Percentiles rank a stretch among this genome's conserved stretches.
These are phyloP conservation scores for Colletes gigas DNA, from an alignment of 1,140 invertebrate genomes.

Conservation along the genomic window DNA sequence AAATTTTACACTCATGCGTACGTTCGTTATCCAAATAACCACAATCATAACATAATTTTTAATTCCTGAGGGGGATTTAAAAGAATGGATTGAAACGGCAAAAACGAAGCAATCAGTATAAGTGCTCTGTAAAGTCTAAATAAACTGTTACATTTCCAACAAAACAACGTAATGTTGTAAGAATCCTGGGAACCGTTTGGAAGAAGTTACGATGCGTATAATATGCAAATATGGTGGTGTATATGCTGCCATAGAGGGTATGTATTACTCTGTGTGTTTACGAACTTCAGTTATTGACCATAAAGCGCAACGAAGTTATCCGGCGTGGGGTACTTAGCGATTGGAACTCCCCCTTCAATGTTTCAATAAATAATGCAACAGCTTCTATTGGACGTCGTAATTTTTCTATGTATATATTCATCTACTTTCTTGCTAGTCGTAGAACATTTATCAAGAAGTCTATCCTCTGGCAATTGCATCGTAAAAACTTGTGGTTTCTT, in stretches of 20 bases:
- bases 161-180: too few species aligned
- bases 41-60: too few species aligned
- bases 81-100: too few species aligned
- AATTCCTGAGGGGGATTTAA: too few species aligned
- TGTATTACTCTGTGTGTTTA: background rate
- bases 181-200: background rate
- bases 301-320: background rate
- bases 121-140: too few species aligned
- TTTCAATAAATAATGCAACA: constrained; percentile 22
- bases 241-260: background rate
- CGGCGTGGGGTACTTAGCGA: background rate
- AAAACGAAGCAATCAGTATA: too few species aligned
- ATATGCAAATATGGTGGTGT: background rate
- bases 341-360: background rate
- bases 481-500: too few species aligned
- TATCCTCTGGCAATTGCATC: too few species aligned
- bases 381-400: background rate
- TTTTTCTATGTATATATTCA: background rate
- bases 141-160: too few species aligned
- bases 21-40: too few species aligned
- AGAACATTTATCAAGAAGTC: background rate
- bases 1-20: too few species aligned
- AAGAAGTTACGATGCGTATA: background rate
- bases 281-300: background rate
- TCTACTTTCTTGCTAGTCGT: too few species aligned